Base-by-base conservation (phyloP, 2,797 vertebrate species). In the Coccyzus lansbergi region DNA sequence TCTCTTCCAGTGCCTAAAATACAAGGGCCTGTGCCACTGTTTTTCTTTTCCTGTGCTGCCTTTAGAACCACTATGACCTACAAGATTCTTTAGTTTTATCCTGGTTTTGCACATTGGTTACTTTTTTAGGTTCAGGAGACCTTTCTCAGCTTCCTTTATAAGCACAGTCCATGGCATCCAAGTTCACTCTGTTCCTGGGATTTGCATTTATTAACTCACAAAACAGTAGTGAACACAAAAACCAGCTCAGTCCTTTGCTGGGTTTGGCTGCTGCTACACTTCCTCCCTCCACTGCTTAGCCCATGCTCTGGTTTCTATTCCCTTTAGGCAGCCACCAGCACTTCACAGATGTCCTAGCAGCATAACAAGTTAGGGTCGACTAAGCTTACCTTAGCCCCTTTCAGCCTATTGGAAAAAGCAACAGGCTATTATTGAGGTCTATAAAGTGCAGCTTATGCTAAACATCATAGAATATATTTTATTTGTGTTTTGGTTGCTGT, bases 191-290 rank as follows among this genome's bases (percentile, higher is more conserved):
- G 36, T 83, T 91, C 53, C 79, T 83, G 58, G 76, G 34, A 49
- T 91, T 94, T 93, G 72, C 68, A 72, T 93, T 94, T 83, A 85
- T 92, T 75, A 93, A 71, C 64, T 83, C 53, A 36, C n/a, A 81
- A 64, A 89, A 62, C 6, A 3, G 10, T 15, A 53, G 44, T 26
- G 52, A 92, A 4, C 42, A 79, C 68, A 91, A 88, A 89, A 79
- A 44, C 64, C 33, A 16, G 8, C 15, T 89, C 25, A 74, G 60
- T 89, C 20, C 62, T 85, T 87, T 91, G 53, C 14, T 42, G 0
- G 49, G 10, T 51, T 88, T 93, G 94, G 68, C 70, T 88, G 36
- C 51, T 67, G 31, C 74, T 79, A 0, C 18, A 6, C 7, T 81
- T 90, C 74, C 52, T 86, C 16, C 28, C 15, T 83, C 67, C 13